Percentiles rank a stretch among this genome's conserved stretches.
phyloP scores from a whole-genome alignment of 2,113 vertebrate species.

The Sander vitreus region DNA sequence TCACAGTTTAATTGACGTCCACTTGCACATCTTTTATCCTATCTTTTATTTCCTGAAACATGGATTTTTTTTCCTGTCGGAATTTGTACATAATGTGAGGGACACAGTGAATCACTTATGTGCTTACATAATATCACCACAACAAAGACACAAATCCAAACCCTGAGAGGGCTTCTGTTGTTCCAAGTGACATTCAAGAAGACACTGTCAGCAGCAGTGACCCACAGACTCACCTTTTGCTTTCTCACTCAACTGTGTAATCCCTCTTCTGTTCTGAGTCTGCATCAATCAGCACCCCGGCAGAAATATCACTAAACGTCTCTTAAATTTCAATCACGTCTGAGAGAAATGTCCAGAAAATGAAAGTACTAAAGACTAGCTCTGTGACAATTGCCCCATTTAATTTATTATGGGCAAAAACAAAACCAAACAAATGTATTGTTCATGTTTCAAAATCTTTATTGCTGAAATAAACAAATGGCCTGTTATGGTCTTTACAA shows the following conservation, averaged over 20 bases:
- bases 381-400: neutral
- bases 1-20: neutral
- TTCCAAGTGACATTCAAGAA: conserved; percentile 13
- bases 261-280: conserved; percentile 14
- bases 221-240: conserved; percentile 40
- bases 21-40: no score
- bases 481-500: neutral
- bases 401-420: neutral
- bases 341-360: neutral
- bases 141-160: conserved; percentile 10
- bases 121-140: neutral
- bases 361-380: neutral
- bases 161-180: neutral
- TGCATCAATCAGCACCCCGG: neutral
- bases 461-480: neutral
- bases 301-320: neutral
- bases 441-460: neutral
- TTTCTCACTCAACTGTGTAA: conserved; percentile 18
- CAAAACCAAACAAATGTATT: neutral
- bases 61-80: neutral
- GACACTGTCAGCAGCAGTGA: conserved; percentile 42
- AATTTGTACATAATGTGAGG: neutral
- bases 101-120: neutral
- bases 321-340: neutral
- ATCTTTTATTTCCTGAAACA: neutral